Percentiles rank a stretch among this genome's conserved stretches.
Conservation (phyloP, 2,888 invertebrate species). For the Mycalesis mineus region DNA sequence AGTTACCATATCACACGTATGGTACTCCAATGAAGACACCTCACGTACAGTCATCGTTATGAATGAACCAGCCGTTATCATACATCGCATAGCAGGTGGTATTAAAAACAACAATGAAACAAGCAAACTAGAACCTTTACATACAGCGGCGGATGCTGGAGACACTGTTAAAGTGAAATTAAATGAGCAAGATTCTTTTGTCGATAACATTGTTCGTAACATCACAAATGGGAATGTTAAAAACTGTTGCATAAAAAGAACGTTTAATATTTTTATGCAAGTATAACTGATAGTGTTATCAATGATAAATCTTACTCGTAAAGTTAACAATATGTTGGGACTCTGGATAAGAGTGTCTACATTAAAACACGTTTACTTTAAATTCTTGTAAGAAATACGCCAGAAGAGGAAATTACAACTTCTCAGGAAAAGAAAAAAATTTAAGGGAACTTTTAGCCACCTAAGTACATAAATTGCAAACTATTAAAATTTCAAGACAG, state of each 20-base stretch:
- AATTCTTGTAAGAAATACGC: too few relatives aligned
- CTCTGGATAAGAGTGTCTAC: too few relatives aligned
- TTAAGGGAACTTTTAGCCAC: too few relatives aligned
- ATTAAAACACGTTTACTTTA: too few relatives aligned
- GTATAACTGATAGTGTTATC: too few relatives aligned
- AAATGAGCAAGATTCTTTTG: conserved; percentile 10
- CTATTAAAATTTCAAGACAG: too few relatives aligned
- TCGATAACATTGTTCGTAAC: conserved; percentile 2
- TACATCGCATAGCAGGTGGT: conserved; percentile 58
- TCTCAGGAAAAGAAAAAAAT: too few relatives aligned
- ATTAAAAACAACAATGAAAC: conserved; percentile 45
- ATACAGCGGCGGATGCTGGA: conserved; percentile 14
- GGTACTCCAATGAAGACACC: conserved; percentile 37
- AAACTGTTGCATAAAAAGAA: too few relatives aligned
- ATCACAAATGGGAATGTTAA: not conserved
- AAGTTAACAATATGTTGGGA: too few relatives aligned
- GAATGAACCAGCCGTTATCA: conserved; percentile 60
- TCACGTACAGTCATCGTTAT: conserved; percentile 59
- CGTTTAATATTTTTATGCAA: not conserved
- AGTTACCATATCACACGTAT: conserved; percentile 14
- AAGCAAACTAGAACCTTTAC: conserved; percentile 29
- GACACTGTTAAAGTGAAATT: conserved; percentile 11
- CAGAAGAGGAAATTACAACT: too few relatives aligned
- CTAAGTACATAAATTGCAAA: too few relatives aligned
- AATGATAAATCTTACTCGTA: too few relatives aligned